Evolutionary conservation across 2,113 vertebrate genomes (phyloP).

Genomic region (Indicator maculatus): DNA sequence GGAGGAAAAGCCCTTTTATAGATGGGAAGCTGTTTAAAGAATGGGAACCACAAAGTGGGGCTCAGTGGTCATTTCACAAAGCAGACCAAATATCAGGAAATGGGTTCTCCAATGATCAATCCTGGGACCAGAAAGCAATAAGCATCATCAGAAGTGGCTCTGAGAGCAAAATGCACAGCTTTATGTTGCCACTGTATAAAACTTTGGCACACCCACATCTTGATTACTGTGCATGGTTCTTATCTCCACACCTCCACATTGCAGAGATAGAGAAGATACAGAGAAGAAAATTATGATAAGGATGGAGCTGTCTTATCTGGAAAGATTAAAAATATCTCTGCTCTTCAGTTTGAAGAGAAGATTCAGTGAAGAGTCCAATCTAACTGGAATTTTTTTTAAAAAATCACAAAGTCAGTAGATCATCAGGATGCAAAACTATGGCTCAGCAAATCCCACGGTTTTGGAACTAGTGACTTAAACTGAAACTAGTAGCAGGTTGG

Average conservation of each 20-base stretch:
- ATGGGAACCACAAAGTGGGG: background rate
- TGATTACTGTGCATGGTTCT: background rate
- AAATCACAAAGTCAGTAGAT: background rate
- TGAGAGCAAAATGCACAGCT: background rate
- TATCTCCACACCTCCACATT: background rate
- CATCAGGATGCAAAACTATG: background rate
- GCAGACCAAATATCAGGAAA: background rate
- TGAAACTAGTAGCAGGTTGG: background rate
- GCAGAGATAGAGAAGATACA: background rate
- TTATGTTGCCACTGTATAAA: background rate
- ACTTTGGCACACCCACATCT: background rate
- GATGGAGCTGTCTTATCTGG: accelerated
- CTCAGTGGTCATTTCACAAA: accelerated
- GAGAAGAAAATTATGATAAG: background rate
- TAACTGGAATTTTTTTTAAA: background rate
- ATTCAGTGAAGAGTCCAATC: background rate
- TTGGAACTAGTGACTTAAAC: background rate
- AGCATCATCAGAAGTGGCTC: background rate
- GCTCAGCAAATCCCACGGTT: background rate
- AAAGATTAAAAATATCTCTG: background rate
- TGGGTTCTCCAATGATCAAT: background rate
- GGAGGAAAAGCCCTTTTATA: background rate
- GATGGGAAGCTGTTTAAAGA: background rate
- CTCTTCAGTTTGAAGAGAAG: background rate
- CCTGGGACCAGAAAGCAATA: background rate